phyloP scores from a whole-genome alignment of 1,140 invertebrate species.

The Hyles euphorbiae region DNA sequence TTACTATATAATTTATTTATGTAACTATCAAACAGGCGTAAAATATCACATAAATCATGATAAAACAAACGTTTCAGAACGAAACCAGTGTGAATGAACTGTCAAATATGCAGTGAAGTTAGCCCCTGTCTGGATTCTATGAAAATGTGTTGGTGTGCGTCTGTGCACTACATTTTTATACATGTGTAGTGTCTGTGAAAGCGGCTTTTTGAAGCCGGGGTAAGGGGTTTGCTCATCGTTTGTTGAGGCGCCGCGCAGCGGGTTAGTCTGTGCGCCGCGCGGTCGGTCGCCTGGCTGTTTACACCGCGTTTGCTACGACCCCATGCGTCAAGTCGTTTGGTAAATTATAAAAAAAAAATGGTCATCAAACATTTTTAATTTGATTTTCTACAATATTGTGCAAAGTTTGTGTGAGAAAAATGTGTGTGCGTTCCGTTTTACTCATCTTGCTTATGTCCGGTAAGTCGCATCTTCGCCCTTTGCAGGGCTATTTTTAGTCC shows the following conservation, averaged over 20 bases:
- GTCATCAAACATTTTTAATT: constrained; percentile 21
- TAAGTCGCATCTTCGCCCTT: constrained; percentile 57
- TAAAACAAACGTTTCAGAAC: constrained; percentile 15
- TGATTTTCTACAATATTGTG: constrained; percentile 28
- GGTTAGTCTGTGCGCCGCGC: too few species aligned
- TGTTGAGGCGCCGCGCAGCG: constrained; percentile 20
- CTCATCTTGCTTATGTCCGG: constrained; percentile 54
- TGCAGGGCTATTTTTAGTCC: constrained; percentile 63
- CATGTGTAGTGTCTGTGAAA: constrained; percentile 50
- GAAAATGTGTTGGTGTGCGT: constrained; percentile 22
- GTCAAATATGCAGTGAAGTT: constrained; percentile 64
- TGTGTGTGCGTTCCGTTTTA: constrained; percentile 44
- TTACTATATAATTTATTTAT: too few species aligned
- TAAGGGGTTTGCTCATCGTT: constrained; percentile 23
- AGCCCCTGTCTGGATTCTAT: constrained; percentile 51
- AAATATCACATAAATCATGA: not conserved
- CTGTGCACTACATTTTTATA: constrained; percentile 13
- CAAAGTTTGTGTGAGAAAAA: constrained; percentile 39
- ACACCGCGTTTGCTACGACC: constrained; percentile 18
- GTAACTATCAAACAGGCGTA: too few species aligned
- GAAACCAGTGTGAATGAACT: constrained; percentile 53
- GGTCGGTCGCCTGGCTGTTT: constrained; percentile 29
- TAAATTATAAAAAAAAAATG: constrained; percentile 42
- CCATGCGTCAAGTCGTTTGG: not conserved
- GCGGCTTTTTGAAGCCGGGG: constrained; percentile 40